Conservation (phyloP, 1,140 invertebrate genomes). For the Chrysomallon squamiferum region DNA sequence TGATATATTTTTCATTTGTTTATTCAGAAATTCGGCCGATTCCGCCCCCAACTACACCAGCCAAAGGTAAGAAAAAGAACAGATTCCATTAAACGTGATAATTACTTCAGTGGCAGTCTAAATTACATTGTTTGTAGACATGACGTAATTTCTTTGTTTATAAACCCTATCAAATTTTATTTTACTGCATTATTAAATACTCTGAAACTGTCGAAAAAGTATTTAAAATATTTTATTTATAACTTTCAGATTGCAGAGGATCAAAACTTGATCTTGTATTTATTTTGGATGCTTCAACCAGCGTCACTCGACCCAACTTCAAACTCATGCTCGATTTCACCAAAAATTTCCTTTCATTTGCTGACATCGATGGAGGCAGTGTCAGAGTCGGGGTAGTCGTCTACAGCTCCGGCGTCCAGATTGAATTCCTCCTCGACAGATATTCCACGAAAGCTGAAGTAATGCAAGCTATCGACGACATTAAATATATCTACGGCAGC, state of each 20-base stretch:
- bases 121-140: too few species aligned
- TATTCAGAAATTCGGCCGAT: too few species aligned
- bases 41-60: too few species aligned
- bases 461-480: constrained; percentile 25
- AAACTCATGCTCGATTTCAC: constrained; percentile 39
- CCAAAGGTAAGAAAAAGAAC: too few species aligned
- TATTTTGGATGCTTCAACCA: constrained; percentile 50
- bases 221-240: neutral
- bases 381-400: constrained; percentile 32
- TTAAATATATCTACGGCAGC: constrained; percentile 27
- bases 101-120: too few species aligned
- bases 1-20: too few species aligned
- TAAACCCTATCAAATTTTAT: too few species aligned
- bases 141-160: too few species aligned
- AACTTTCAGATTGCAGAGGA: constrained; percentile 17
- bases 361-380: constrained; percentile 39
- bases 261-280: constrained; percentile 42
- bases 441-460: constrained; percentile 17
- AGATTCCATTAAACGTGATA: too few species aligned
- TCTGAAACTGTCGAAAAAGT: neutral
- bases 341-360: constrained; percentile 29
- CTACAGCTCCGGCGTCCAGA: constrained; percentile 30
- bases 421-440: constrained; percentile 24
- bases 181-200: too few species aligned
- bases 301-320: constrained; percentile 41